Evolutionary conservation across 2,888 invertebrate genomes (phyloP), one percentile per base, ranked within the genome.

Genomic region (Synergus umbraculus): DNA sequence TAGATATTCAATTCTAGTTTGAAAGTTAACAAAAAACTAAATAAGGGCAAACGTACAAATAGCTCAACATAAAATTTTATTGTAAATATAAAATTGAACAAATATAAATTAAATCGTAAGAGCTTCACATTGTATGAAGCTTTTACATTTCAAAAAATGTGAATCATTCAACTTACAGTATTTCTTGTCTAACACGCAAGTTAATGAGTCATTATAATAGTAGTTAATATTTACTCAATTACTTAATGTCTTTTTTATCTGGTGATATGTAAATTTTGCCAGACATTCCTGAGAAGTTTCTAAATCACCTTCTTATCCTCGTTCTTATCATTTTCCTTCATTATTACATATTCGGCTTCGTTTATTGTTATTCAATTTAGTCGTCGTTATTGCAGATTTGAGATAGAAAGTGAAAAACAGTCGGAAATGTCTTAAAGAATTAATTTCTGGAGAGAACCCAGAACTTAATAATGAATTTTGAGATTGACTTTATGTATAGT

Each of bases 181-280:
- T 18, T 46, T 15, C 18, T 65, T 37, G 65, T 41, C 41, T 5
- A 46, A 5, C 44, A 67, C 10, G 60, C 10, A 18, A 60, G 18
- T 60, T 10, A 60, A 4, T 60, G 60, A 22, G 60, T 22, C 22
- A 60, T 12, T 60, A 7, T 60, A 10, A 60, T 29, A 29, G 22
- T 22, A 60, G 22, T 60, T 22, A 60, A 60, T 60, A 60, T 60
- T 60, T 9, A 60, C 12, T 60, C 12, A n/a, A 66, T 66, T 18
- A 18, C 37, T 18, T 43, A n/a, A n/a, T 69, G 22, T 18, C 12
- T 44, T 44, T 66, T 44, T 22, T 46, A 54, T 54, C 37, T 29
- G 29, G 2, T 13, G 73, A 54, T 73, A 73, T 37, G n/a, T 41
- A 73, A 73, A 73, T 73, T 49, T 73, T 54, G 15, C 73, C 18